phyloP scores from a whole-genome alignment of 2,888 invertebrate species.

The Nysson spinosus region DNA sequence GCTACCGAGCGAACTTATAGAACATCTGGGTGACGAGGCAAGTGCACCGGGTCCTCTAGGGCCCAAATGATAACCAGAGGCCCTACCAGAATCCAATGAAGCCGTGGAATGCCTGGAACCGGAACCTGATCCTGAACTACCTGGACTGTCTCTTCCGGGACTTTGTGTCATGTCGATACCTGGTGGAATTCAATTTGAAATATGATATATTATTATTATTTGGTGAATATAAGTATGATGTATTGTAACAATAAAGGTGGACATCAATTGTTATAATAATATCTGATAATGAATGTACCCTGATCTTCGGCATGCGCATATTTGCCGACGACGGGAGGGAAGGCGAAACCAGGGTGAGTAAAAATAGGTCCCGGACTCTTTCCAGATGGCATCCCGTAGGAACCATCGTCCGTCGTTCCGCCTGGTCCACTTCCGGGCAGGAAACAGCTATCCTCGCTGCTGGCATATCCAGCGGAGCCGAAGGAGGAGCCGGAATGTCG shows the following conservation, averaged over 20 bases:
- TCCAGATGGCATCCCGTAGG: constrained; percentile 81
- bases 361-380: constrained; percentile 82
- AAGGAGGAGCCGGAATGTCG: constrained; percentile 90
- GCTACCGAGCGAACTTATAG: constrained; percentile 81
- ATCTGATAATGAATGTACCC: constrained; percentile 65
- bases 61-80: constrained; percentile 86
- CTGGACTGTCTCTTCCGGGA: constrained; percentile 95
- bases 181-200: constrained; percentile 35
- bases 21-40: constrained; percentile 82
- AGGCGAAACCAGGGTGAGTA: constrained; percentile 85
- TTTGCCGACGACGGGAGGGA: constrained; percentile 81
- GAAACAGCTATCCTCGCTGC: constrained; percentile 86
- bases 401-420: constrained; percentile 69
- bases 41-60: constrained; percentile 80
- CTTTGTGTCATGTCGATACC: constrained; percentile 80
- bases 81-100: constrained; percentile 93
- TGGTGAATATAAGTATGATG: neutral
- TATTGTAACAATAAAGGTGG: neutral
- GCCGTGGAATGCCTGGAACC: constrained; percentile 94
- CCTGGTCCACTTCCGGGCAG: constrained; percentile 75
- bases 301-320: constrained; percentile 79
- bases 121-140: constrained; percentile 92
- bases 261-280: too few species aligned
- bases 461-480: constrained; percentile 87
- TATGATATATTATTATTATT: neutral